Conservation (phyloP, 2,888 invertebrate species). For the Iphiclides podalirius region DNA sequence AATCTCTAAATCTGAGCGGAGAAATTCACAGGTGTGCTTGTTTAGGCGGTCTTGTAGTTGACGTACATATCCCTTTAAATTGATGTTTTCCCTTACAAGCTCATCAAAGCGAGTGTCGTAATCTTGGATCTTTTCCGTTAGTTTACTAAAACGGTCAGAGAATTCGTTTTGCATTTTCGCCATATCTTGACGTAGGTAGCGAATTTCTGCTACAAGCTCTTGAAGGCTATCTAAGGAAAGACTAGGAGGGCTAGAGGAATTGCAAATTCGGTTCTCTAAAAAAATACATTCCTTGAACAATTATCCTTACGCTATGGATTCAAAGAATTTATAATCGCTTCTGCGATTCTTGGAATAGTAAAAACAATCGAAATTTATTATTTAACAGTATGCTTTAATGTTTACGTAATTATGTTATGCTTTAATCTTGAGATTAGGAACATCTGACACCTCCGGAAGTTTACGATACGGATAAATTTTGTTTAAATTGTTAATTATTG, state of each 20-base stretch:
- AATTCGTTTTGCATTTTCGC: neutral
- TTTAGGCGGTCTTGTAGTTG: neutral
- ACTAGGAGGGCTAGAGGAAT: neutral
- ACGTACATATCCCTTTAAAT: neutral
- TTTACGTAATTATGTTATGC: too few species aligned
- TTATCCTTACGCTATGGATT: too few species aligned
- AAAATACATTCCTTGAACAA: too few species aligned
- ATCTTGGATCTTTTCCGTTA: neutral
- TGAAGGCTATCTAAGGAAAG: neutral
- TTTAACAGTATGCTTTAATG: too few species aligned
- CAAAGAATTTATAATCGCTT: too few species aligned
- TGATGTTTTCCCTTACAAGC: neutral
- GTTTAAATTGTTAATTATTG: neutral
- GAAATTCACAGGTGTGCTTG: neutral
- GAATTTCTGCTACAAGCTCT: neutral
- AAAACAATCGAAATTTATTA: too few species aligned
- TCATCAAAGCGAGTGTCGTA: neutral
- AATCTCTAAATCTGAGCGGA: neutral
- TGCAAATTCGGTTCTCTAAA: too few species aligned
- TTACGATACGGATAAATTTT: neutral
- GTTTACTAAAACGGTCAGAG: neutral
- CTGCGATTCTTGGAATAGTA: neutral
- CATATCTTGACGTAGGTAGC: neutral
- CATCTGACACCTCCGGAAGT: neutral
- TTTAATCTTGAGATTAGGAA: neutral